phyloP scores from a whole-genome alignment of 2,888 invertebrate genomes.

The Melanargia galathea region DNA sequence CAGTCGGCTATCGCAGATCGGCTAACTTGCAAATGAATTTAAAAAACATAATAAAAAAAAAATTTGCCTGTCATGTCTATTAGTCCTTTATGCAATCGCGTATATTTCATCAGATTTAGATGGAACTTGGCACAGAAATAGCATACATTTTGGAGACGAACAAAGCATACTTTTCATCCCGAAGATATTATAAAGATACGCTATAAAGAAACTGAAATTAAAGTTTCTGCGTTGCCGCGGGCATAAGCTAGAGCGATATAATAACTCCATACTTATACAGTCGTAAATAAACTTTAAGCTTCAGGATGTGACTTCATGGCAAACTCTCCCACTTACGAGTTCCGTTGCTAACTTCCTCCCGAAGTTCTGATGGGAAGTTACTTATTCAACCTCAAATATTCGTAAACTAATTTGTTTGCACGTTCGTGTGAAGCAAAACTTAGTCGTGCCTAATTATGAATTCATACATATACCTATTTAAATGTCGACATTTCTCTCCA shows the following conservation, averaged over 20 bases:
- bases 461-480: neutral
- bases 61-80: no score
- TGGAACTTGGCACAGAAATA: no score
- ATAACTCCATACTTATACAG: slow-evolving; percentile 1
- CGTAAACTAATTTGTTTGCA: slow-evolving; percentile 48
- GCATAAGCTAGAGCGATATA: no score
- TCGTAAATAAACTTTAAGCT: neutral
- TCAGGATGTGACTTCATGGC: slow-evolving; percentile 28
- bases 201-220: no score
- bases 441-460: neutral
- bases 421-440: slow-evolving; percentile 11
- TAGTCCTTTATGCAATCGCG: no score
- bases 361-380: slow-evolving; percentile 42
- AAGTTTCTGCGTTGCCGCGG: no score
- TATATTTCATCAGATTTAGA: no score
- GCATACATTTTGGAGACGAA: no score
- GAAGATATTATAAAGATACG: no score
- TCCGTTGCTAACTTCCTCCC: slow-evolving; percentile 26
- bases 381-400: slow-evolving; percentile 51
- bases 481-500: neutral
- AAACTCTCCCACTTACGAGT: slow-evolving; percentile 26
- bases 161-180: no score
- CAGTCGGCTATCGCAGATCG: no score
- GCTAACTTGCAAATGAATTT: neutral
- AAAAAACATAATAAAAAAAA: no score